These are phyloP conservation scores for Hyposmocoma kahamanoa DNA, from an alignment of 1,140 invertebrate genomes.

Conservation along the genomic window DNA sequence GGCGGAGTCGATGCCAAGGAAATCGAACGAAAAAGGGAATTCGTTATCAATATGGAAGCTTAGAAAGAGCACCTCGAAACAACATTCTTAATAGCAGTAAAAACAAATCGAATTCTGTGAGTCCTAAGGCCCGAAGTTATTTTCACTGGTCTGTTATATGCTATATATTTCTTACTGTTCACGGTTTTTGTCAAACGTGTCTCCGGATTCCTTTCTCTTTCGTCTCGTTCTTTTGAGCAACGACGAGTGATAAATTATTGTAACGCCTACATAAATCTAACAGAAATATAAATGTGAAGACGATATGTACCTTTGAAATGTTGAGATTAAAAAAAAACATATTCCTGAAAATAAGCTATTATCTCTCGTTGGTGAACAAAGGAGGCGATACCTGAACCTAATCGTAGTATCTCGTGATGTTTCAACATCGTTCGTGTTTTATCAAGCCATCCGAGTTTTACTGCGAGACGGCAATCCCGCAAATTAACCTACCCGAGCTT, in stretches of 20 bases:
- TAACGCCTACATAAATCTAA: too few species aligned
- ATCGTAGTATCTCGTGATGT: constrained; percentile 22
- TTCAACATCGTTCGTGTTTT: constrained; percentile 16
- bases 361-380: constrained; percentile 11
- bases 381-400: constrained; percentile 11
- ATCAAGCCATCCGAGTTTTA: constrained; percentile 17
- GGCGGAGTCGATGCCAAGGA: too few species aligned
- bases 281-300: not conserved
- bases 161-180: too few species aligned
- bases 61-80: too few species aligned
- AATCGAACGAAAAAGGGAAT: not conserved
- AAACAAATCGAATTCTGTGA: too few species aligned
- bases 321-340: constrained; percentile 4
- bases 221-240: too few species aligned
- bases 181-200: too few species aligned
- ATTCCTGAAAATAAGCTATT: constrained; percentile 18
- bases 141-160: too few species aligned
- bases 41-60: not conserved
- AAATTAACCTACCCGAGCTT: constrained; percentile 61
- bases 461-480: constrained; percentile 29
- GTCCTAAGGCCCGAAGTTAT: too few species aligned
- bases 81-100: too few species aligned
- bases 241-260: too few species aligned
- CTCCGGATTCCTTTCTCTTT: too few species aligned
- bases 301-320: constrained; percentile 9